Conservation (phyloP, 2,888 invertebrate species). For the Dyspetes luteomarginatus region DNA sequence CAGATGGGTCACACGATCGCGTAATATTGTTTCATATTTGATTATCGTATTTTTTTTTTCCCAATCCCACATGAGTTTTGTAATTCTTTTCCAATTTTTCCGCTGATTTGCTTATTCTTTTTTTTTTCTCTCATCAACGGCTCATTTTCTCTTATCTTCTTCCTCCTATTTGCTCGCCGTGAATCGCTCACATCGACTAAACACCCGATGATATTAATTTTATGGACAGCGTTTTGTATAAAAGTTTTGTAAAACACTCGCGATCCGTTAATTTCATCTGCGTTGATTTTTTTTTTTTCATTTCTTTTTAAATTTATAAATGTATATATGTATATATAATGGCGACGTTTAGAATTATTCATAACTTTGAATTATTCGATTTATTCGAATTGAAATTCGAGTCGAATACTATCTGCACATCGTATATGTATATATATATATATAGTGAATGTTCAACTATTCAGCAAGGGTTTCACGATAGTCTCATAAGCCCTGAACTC, state of each 20-base stretch:
- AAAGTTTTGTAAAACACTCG: slow-evolving; percentile 59
- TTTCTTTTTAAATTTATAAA: too few relatives aligned
- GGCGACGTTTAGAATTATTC: too few relatives aligned
- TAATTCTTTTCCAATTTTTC: neutral
- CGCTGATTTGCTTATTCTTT: neutral
- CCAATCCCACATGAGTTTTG: neutral
- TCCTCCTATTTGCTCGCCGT: slow-evolving; percentile 16
- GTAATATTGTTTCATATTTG: slow-evolving; percentile 31
- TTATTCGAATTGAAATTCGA: too few relatives aligned
- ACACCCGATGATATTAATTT: slow-evolving; percentile 33
- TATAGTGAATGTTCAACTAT: too few relatives aligned
- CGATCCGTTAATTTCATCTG: slow-evolving; percentile 31
- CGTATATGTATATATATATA: too few relatives aligned
- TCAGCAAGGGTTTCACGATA: too few relatives aligned
- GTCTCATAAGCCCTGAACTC: too few relatives aligned
- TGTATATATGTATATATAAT: too few relatives aligned
- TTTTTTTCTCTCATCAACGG: neutral
- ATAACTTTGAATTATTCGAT: too few relatives aligned
- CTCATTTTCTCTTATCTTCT: slow-evolving; percentile 1
- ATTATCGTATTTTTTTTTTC: slow-evolving; percentile 21
- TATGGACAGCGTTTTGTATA: slow-evolving; percentile 59
- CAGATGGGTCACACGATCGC: slow-evolving; percentile 40
- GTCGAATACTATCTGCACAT: too few relatives aligned
- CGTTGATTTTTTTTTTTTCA: slow-evolving; percentile 11
- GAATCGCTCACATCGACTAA: slow-evolving; percentile 30